phyloP scores from a whole-genome alignment of 2,113 vertebrate species.

The Sus scrofa region DNA sequence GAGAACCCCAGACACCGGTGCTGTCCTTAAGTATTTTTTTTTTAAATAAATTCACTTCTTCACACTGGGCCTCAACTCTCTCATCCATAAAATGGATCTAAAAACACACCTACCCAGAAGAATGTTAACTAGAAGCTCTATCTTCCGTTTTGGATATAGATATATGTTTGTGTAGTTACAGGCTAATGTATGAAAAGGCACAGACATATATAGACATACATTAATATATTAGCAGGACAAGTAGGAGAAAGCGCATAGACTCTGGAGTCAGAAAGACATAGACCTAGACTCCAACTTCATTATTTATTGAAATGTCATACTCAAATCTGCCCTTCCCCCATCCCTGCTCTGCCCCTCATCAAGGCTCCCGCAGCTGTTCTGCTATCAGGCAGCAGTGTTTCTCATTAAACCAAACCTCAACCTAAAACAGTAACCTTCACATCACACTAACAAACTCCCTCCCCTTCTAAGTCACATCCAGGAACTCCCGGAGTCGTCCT shows the following conservation, averaged over 20 bases:
- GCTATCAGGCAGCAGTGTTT: background rate
- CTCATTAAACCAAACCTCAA: conserved; percentile 27
- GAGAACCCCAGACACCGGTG: background rate
- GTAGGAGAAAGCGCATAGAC: background rate
- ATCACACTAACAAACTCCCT: background rate
- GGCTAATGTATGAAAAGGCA: background rate
- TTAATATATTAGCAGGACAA: background rate
- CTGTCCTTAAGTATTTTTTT: background rate
- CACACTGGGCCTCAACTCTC: background rate
- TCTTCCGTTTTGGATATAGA: background rate
- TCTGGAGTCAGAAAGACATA: background rate
- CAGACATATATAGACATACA: background rate
- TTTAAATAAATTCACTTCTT: background rate
- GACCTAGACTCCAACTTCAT: background rate
- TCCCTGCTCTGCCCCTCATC: background rate
- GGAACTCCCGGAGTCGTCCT: background rate
- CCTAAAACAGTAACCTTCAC: conserved; percentile 21
- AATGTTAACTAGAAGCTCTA: background rate
- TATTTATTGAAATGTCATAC: background rate
- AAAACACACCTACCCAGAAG: background rate
- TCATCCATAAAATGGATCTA: background rate
- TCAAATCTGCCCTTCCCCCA: background rate
- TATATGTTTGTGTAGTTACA: background rate
- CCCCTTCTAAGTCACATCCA: background rate
- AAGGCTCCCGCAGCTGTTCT: background rate